Base-by-base conservation (phyloP, 2,113 vertebrate species). In the Rhombomys opimus region DNA sequence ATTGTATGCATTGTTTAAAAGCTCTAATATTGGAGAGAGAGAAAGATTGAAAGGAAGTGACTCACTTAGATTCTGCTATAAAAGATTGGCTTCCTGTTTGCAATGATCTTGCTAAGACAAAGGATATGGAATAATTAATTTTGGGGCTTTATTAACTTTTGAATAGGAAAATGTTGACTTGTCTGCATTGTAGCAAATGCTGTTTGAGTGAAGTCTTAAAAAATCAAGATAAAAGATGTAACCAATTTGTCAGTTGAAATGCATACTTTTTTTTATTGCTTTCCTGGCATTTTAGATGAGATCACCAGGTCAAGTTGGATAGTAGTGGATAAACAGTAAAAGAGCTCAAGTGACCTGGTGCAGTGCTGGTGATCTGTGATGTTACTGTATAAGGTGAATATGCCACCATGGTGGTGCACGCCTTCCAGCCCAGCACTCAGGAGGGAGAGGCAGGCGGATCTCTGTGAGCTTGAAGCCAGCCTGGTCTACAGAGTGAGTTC, bases 61-160 rank as follows among this genome's bases (percentile, higher is more conserved):
- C 91, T 96, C 86, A 67, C 61, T 96, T 15, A 2, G 80, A 86
- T 95, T 96, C 76, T 95, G 85, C 96, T 96, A 77, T 95, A 95
- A 97, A 97, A 96, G 96, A 96, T 93, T 97, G 93, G 97, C 96
- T 98, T 98, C 90, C 72, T 96, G 91, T 94, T 93, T 95, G 96
- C 61, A 87, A 84, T 95, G 96, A 97, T 97, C 97, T 98, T 70
- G 63, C 86, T 87, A 82, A 98, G 27, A 67, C 90, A 97, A 77
- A 76, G 98, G 93, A 89, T 97, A 67, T 95, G 93, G 92, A 72
- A 70, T 97, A 97, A 98, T 98, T 98, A 97, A 96, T 92, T 25
- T 94, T 95, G 85, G 93, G 88, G 93, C 94, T 94, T 97, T 96
- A 95, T 92, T 97, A 94, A 97, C 98, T 97, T 97, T 95, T 97